phyloP scores from a whole-genome alignment of 2,113 vertebrate species.

The Gymnocephalus cernua region DNA sequence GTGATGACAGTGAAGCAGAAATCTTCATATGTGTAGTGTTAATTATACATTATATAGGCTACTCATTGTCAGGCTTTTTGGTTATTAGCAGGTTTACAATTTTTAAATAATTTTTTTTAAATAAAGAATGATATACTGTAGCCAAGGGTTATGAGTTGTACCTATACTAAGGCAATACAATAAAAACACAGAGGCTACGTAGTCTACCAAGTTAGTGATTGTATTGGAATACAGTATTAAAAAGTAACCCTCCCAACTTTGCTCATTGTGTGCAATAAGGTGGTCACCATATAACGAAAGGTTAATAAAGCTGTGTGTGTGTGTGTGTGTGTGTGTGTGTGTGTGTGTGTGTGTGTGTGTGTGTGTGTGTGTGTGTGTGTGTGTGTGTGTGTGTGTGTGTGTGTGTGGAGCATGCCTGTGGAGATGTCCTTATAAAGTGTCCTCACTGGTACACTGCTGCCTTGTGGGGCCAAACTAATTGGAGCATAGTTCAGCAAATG shows the following conservation, averaged over 20 bases:
- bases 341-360: neutral
- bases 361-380: neutral
- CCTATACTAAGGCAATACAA: too few relatives aligned
- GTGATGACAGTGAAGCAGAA: neutral
- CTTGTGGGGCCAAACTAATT: conserved; percentile 69
- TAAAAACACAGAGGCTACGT: too few relatives aligned
- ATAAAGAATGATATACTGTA: too few relatives aligned
- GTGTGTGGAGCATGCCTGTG: neutral
- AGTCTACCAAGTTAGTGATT: too few relatives aligned
- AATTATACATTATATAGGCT: neutral
- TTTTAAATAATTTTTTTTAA: too few relatives aligned
- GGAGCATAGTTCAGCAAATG: conserved; percentile 60
- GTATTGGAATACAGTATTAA: too few relatives aligned
- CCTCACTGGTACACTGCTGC: conserved; percentile 57
- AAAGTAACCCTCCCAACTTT: too few relatives aligned
- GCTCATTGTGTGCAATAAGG: neutral
- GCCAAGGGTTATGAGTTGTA: too few relatives aligned
- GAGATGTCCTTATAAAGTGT: conserved; percentile 63
- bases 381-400: neutral
- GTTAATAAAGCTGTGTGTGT: conserved; percentile 6
- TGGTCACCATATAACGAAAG: neutral
- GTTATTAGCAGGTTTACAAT: too few relatives aligned
- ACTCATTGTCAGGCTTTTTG: too few relatives aligned
- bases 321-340: conserved; percentile 10
- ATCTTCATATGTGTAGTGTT: neutral